Conservation (phyloP, 30 jellyfish, hydroid and myxozoan species). For the Chrysaora quinquecirrha region DNA sequence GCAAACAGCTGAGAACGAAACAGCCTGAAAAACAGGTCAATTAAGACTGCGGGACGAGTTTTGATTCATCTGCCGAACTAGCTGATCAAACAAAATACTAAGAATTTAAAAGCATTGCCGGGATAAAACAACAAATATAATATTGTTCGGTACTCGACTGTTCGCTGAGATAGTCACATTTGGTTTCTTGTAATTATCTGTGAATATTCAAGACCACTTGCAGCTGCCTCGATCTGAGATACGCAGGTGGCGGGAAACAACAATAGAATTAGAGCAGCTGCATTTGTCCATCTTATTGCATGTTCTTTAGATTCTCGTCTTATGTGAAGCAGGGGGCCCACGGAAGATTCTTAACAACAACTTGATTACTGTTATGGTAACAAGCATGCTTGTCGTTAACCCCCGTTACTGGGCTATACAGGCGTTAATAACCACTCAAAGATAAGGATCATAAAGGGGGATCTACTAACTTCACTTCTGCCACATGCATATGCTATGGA, state of each 20-base stretch:
- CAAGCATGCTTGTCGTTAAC: too few species aligned
- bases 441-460: too few species aligned
- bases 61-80: neutral
- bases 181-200: constrained; percentile 12
- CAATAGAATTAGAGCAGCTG: constrained; percentile 71
- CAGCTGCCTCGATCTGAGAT: constrained; percentile 65
- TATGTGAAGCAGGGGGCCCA: constrained; percentile 25
- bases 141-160: constrained; percentile 27
- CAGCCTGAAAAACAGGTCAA: neutral
- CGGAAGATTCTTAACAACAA: too few species aligned
- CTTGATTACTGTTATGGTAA: too few species aligned
- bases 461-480: too few species aligned
- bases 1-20: neutral
- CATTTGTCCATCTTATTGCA: constrained; percentile 53
- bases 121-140: constrained; percentile 8
- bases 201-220: constrained; percentile 21
- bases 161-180: constrained; percentile 7
- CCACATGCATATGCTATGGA: too few species aligned
- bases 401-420: too few species aligned
- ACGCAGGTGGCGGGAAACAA: constrained; percentile 68
- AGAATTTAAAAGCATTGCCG: neutral
- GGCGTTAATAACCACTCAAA: too few species aligned
- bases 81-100: neutral
- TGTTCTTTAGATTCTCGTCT: constrained; percentile 22
- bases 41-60: neutral